A percentile compares a stretch with the other conserved stretches of the same genome.
These are phyloP conservation scores for Hydrophis major DNA, from an alignment of 2,797 vertebrate species.

Conservation along the genomic window DNA sequence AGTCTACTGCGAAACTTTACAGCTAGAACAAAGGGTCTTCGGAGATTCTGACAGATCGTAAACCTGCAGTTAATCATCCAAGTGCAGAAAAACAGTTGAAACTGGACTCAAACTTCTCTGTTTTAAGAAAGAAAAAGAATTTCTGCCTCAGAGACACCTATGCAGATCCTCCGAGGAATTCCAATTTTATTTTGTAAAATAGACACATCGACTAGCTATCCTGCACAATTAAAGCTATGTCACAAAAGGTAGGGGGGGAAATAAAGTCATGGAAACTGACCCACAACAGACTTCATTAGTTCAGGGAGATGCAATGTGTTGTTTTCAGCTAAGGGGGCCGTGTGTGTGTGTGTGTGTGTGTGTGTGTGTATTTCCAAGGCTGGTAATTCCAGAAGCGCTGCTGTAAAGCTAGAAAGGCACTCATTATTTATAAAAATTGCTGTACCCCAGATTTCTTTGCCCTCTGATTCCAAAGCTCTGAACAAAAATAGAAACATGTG, in stretches of 20 bases:
- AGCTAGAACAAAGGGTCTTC: constrained; percentile 12
- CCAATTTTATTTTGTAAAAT: background rate
- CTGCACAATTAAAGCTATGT: background rate
- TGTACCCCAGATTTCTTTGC: background rate
- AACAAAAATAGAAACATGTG: background rate
- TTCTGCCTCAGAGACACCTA: background rate
- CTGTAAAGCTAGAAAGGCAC: background rate
- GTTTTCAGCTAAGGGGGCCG: background rate
- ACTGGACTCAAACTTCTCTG: background rate
- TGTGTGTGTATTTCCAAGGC: too few relatives aligned
- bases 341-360: too few relatives aligned
- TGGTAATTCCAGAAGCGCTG: background rate
- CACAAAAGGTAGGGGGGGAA: background rate
- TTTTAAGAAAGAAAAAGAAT: constrained; percentile 18
- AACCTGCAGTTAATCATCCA: constrained; percentile 44
- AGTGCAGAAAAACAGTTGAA: constrained; percentile 15
- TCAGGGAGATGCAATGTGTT: background rate
- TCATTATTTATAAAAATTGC: background rate
- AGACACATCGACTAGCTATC: background rate
- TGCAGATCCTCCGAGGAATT: background rate
- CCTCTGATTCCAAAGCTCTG: background rate
- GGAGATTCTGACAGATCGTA: constrained; percentile 41
- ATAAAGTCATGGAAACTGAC: background rate
- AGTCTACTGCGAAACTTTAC: background rate
- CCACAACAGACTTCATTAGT: background rate